These are phyloP conservation scores for Tipula vernalis DNA, from an alignment of 2,888 invertebrate genomes.

Conservation along the genomic window DNA sequence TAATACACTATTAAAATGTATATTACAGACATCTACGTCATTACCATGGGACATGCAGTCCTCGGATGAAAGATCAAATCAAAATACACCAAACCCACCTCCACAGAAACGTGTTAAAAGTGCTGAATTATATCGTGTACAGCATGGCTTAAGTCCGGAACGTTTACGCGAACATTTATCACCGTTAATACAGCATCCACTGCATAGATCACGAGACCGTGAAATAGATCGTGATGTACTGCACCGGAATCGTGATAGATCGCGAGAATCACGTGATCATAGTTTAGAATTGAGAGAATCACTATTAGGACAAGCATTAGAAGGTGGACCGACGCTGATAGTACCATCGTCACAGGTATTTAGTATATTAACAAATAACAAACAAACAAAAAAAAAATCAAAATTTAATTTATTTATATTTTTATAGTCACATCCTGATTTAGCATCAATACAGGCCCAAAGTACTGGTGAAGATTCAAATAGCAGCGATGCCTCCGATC, in stretches of 20 bases:
- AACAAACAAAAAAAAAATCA: not conserved
- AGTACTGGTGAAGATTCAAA: slow-evolving; percentile 73
- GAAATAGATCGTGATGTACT: slow-evolving; percentile 21
- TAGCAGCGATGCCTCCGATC: slow-evolving; percentile 68
- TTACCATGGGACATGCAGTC: slow-evolving; percentile 45
- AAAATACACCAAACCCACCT: slow-evolving; percentile 40
- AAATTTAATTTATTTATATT: not conserved
- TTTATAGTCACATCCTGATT: slow-evolving; percentile 43
- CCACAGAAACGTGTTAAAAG: slow-evolving; percentile 60
- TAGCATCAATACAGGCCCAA: slow-evolving; percentile 45
- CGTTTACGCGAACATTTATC: slow-evolving; percentile 34
- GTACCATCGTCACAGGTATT: slow-evolving; percentile 13
- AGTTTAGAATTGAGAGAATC: slow-evolving; percentile 58
- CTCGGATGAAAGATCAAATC: slow-evolving; percentile 42
- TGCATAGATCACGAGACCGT: slow-evolving; percentile 29
- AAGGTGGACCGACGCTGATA: slow-evolving; percentile 49
- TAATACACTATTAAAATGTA: slow-evolving; percentile 19
- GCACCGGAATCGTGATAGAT: slow-evolving; percentile 20
- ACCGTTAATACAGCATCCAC: slow-evolving; percentile 28
- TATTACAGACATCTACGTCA: slow-evolving; percentile 42
- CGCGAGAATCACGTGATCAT: slow-evolving; percentile 38
- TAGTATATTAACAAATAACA: no score
- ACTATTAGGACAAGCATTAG: slow-evolving; percentile 62
- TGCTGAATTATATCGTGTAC: slow-evolving; percentile 53
- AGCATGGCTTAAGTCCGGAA: slow-evolving; percentile 39